Evolutionary conservation across 2,797 vertebrate genomes (phyloP).

Genomic region (Falco columbarius): DNA sequence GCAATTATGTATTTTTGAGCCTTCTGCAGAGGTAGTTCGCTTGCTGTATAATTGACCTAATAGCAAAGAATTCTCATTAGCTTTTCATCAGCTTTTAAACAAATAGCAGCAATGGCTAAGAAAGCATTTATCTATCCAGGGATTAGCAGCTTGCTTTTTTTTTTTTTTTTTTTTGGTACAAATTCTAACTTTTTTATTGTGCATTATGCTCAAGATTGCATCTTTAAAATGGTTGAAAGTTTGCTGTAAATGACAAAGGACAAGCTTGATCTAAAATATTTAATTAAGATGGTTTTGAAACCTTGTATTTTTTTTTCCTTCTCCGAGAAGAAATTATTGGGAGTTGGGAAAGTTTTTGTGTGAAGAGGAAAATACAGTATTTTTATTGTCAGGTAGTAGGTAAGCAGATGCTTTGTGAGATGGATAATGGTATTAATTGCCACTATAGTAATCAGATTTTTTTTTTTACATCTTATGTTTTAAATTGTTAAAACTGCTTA

Average conservation of each 20-base stretch:
- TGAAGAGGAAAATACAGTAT: accelerated
- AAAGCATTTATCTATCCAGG: not conserved
- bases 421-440: not conserved
- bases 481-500: not conserved
- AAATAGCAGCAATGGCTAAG: not conserved
- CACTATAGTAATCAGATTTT: not conserved
- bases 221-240: not conserved
- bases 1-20: not conserved
- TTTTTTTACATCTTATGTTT: not conserved
- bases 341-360: not conserved
- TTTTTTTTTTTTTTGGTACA: not conserved
- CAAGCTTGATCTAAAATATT: not conserved
- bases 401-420: not conserved
- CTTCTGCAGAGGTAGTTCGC: not conserved
- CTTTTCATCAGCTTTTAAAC: not conserved
- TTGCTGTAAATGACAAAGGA: not conserved
- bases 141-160: not conserved
- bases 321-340: not conserved
- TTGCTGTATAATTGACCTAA: not conserved
- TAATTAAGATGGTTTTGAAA: not conserved
- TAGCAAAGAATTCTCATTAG: not conserved
- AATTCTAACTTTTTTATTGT: not conserved
- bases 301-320: not conserved
- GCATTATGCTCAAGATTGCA: not conserved
- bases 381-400: not conserved